Evolutionary conservation across 2,113 vertebrate species (phyloP).

Genomic region (Petroica traversi): DNA sequence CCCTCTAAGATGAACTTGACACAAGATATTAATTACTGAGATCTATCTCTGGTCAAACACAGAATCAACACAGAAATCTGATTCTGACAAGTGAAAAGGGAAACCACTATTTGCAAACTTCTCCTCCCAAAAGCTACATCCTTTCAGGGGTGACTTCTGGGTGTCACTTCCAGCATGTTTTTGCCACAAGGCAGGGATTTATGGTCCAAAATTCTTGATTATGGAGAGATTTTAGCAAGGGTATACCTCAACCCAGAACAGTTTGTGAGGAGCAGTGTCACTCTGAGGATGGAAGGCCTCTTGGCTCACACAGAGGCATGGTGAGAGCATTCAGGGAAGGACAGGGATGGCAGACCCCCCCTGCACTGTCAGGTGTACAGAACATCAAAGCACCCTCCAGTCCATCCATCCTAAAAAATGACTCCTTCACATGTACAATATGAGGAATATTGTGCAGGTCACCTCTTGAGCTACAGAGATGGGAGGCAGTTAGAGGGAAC

Average conservation of each 20-base stretch:
- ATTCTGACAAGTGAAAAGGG: background rate
- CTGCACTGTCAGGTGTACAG: background rate
- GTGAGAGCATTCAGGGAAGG: background rate
- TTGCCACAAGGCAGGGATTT: background rate
- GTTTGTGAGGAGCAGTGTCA: background rate
- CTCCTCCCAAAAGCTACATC: background rate
- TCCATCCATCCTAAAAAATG: background rate
- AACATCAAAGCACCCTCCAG: background rate
- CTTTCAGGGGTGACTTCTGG: background rate
- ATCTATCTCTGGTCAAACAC: background rate
- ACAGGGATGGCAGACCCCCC: background rate
- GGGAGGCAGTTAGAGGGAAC: background rate
- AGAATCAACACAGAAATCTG: background rate
- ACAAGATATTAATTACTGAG: conserved; percentile 18
- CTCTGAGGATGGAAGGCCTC: background rate
- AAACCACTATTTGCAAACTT: background rate
- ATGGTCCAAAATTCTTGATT: background rate
- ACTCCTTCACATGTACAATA: background rate
- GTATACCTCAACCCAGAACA: background rate
- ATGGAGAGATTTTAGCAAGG: background rate
- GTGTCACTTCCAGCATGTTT: background rate
- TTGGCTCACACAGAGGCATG: background rate
- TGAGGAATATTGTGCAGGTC: background rate
- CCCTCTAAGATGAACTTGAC: background rate
- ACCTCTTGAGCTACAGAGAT: background rate